These are phyloP conservation scores for Neolamprologus ventralis DNA, from an alignment of 2,113 vertebrate genomes.

Conservation along the genomic window DNA sequence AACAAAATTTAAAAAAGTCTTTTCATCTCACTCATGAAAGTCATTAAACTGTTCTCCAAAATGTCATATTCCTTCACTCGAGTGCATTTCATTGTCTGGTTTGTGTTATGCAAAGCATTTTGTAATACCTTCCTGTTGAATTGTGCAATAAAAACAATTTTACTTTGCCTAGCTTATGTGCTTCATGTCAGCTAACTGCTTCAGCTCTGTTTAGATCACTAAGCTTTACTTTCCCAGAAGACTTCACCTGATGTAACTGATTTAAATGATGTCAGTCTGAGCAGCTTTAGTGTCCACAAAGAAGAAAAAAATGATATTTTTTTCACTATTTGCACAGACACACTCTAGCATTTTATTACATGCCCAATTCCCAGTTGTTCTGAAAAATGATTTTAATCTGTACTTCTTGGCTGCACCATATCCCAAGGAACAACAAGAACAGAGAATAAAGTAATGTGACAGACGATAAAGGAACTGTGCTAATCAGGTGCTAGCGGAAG, in stretches of 20 bases:
- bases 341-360: slow-evolving; percentile 1
- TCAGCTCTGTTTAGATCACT: not conserved
- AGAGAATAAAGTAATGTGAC: not conserved
- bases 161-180: not conserved
- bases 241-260: not conserved
- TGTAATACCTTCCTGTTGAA: not conserved
- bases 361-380: not conserved
- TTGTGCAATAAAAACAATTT: not conserved
- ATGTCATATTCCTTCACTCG: not conserved
- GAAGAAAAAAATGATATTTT: not conserved
- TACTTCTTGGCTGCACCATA: not conserved
- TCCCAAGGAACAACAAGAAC: not conserved
- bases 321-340: not conserved
- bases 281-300: not conserved
- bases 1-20: not conserved
- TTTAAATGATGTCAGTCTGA: not conserved
- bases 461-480: not conserved
- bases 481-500: not conserved
- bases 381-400: slow-evolving; percentile 32
- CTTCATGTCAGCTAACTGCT: not conserved
- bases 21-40: not conserved
- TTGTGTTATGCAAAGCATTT: not conserved
- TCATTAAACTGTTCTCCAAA: not conserved
- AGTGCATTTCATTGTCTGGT: not conserved
- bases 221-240: not conserved